Conservation (phyloP, 2,113 vertebrate species). For the Rafetus swinhoei region DNA sequence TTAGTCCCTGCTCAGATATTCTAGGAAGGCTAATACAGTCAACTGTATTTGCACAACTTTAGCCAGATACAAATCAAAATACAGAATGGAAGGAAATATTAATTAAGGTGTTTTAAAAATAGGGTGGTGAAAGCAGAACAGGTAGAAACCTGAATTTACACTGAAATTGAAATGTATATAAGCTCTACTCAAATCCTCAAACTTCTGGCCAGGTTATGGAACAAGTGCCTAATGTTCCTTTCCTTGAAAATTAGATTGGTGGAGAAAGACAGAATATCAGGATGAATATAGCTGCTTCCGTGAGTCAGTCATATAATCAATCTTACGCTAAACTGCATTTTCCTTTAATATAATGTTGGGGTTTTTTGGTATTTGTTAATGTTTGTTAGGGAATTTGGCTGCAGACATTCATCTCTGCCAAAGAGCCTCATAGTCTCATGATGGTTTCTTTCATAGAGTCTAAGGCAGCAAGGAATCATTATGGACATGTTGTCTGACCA, state of each 20-base stretch:
- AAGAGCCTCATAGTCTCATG: neutral
- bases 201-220: neutral
- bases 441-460: neutral
- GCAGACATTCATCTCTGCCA: neutral
- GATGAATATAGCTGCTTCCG: neutral
- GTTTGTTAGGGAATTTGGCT: rapidly evolving
- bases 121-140: neutral
- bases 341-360: neutral
- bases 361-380: neutral
- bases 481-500: neutral
- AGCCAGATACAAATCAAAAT: conserved; percentile 10
- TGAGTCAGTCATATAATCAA: neutral
- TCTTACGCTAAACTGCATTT: neutral
- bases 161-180: neutral
- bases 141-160: neutral
- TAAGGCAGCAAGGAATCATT: neutral
- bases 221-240: neutral
- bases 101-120: neutral
- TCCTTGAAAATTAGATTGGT: neutral
- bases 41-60: neutral
- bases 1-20: conserved; percentile 19
- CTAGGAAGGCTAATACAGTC: conserved; percentile 17
- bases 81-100: neutral
- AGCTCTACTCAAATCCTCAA: neutral
- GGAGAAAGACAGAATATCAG: neutral